A percentile compares a stretch with the other conserved stretches of the same genome.
Evolutionary conservation across 2,888 invertebrate genomes (phyloP).

Genomic region (Barypeithes pellucidus): DNA sequence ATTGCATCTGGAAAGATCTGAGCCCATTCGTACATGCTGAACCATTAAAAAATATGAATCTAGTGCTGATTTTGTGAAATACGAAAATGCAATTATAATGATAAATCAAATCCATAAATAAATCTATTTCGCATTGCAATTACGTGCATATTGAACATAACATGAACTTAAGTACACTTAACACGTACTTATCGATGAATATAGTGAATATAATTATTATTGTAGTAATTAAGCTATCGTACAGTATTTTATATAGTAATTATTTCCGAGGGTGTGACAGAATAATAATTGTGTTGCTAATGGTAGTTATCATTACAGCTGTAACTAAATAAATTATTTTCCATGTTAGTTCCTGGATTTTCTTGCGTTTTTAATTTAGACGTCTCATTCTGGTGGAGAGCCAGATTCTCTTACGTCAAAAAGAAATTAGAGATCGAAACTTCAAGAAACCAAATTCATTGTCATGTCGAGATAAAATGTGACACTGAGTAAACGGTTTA

Average conservation of each 20-base stretch:
- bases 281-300: constrained; percentile 23
- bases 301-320: constrained; percentile 3
- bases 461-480: too few species aligned
- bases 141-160: constrained; percentile 34
- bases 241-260: constrained; percentile 30
- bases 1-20: too few species aligned
- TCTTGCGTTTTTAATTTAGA: too few species aligned
- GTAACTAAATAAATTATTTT: neutral
- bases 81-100: neutral
- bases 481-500: too few species aligned
- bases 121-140: constrained; percentile 23
- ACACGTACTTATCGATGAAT: constrained; percentile 44
- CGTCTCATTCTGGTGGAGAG: too few species aligned
- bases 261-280: constrained; percentile 31
- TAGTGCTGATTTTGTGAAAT: too few species aligned
- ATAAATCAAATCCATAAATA: constrained; percentile 22
- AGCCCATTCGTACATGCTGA: too few species aligned
- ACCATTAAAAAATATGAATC: too few species aligned
- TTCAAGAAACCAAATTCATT: too few species aligned
- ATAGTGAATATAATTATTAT: constrained; percentile 34
- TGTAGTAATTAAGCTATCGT: constrained; percentile 41
- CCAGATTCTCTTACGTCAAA: too few species aligned
- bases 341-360: neutral
- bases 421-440: too few species aligned
- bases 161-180: constrained; percentile 35